Evolutionary conservation across 1,140 invertebrate genomes (phyloP).

Genomic region (Orussus abietinus): DNA sequence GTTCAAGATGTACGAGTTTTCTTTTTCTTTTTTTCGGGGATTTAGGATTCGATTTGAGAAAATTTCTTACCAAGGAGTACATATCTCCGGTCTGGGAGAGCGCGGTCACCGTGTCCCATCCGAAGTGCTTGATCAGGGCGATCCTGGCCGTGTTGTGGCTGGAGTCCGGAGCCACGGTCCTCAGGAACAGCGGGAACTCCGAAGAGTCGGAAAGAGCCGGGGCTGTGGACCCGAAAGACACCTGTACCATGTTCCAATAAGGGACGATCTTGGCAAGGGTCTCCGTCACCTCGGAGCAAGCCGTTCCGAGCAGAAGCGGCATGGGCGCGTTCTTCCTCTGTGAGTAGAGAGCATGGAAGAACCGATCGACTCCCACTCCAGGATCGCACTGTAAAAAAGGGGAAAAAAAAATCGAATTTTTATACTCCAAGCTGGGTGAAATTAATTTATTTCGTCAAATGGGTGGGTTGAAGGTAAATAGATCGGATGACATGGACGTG

Average conservation of each 20-base stretch:
- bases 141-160: constrained; percentile 82
- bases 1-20: too few relatives aligned
- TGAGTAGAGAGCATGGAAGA: constrained; percentile 87
- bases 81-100: constrained; percentile 83
- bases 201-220: constrained; percentile 79
- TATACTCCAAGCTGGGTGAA: too few relatives aligned
- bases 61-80: constrained; percentile 69
- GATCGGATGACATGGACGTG: too few relatives aligned
- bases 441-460: too few relatives aligned
- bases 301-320: constrained; percentile 76
- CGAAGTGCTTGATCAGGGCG: constrained; percentile 76
- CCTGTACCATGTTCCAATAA: constrained; percentile 88
- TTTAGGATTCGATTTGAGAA: too few relatives aligned
- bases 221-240: constrained; percentile 82
- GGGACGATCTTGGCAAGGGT: constrained; percentile 84
- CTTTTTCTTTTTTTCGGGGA: too few relatives aligned
- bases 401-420: too few relatives aligned
- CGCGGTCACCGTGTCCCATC: constrained; percentile 82
- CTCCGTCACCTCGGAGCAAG: constrained; percentile 86
- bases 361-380: constrained; percentile 81
- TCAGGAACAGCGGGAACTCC: constrained; percentile 83
- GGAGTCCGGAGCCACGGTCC: constrained; percentile 81
- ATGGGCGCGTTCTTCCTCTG: constrained; percentile 63
- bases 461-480: too few relatives aligned
- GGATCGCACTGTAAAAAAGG: constrained; percentile 80